These are phyloP conservation scores for Plutella xylostella DNA, from an alignment of 2,888 invertebrate genomes.

Conservation along the genomic window DNA sequence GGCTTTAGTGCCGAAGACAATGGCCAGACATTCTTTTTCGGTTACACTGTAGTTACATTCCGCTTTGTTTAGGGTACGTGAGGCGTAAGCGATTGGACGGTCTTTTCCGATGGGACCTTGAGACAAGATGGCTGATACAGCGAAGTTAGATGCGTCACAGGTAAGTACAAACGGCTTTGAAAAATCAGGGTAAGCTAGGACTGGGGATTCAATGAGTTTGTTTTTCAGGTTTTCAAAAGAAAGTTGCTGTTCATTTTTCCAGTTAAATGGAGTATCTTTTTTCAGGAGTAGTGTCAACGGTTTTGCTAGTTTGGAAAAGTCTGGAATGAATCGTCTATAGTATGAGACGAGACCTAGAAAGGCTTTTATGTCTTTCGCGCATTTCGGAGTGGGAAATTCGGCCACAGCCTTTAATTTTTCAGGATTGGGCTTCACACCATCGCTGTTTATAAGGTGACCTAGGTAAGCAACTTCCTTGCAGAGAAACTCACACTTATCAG, in stretches of 20 bases:
- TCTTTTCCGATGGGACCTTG: slow-evolving; percentile 15
- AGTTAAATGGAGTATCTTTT: slow-evolving; percentile 1
- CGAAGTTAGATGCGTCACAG: slow-evolving; percentile 21
- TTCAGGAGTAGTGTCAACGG: slow-evolving; percentile 7
- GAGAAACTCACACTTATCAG: background rate
- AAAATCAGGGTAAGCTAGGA: slow-evolving; percentile 15
- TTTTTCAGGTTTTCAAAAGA: slow-evolving; percentile 11
- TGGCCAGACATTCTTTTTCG: slow-evolving; percentile 7
- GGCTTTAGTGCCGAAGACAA: slow-evolving; percentile 14
- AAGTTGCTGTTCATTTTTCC: slow-evolving; percentile 9
- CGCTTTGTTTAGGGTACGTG: slow-evolving; percentile 21
- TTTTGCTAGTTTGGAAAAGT: slow-evolving; percentile 22
- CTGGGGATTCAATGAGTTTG: slow-evolving; percentile 6
- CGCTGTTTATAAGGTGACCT: background rate
- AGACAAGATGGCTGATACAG: slow-evolving; percentile 1
- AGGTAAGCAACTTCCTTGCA: background rate
- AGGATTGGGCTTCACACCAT: background rate
- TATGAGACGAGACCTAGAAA: background rate
- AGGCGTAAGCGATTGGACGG: slow-evolving; percentile 19
- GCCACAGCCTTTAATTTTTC: background rate
- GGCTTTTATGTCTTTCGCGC: background rate
- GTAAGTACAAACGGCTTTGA: slow-evolving; percentile 23
- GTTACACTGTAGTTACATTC: slow-evolving; percentile 18
- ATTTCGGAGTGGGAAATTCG: background rate
- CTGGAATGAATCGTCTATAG: background rate